These are phyloP conservation scores for Hyles lineata DNA, from an alignment of 2,888 invertebrate genomes.

Conservation along the genomic window DNA sequence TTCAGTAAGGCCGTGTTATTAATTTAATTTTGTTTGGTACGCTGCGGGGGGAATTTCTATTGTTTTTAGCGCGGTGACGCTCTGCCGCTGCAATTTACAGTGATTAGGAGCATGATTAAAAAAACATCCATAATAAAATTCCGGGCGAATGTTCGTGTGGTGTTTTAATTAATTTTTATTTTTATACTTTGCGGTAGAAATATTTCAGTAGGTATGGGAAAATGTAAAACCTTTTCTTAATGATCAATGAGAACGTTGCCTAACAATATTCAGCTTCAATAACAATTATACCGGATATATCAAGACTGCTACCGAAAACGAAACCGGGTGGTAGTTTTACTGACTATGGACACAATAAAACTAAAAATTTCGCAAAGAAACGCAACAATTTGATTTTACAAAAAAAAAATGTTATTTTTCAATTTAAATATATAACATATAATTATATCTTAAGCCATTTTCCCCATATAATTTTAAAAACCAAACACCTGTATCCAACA, in stretches of 20 bases:
- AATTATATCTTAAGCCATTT: no score
- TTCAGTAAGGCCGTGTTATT: constrained; percentile 68
- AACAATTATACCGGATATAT: not conserved
- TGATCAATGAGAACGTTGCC: not conserved
- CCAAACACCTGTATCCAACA: no score
- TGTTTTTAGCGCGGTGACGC: constrained; percentile 37
- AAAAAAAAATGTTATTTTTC: no score
- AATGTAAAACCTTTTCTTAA: no score
- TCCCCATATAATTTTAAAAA: no score
- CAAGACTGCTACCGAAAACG: no score
- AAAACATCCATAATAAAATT: not conserved
- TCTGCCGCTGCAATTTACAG: constrained; percentile 33
- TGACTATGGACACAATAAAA: no score
- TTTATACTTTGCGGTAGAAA: not conserved
- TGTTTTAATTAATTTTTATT: not conserved
- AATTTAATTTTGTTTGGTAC: constrained; percentile 71
- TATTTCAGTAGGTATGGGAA: no score
- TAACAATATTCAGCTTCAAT: not conserved
- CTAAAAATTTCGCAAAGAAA: no score
- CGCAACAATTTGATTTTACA: no score
- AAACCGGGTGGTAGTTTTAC: no score
- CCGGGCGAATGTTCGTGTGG: not conserved
- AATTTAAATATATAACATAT: no score
- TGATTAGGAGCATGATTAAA: not conserved
- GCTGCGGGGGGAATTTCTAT: constrained; percentile 33